phyloP scores from a whole-genome alignment of 2,888 invertebrate species.

The Scotopteryx bipunctaria region DNA sequence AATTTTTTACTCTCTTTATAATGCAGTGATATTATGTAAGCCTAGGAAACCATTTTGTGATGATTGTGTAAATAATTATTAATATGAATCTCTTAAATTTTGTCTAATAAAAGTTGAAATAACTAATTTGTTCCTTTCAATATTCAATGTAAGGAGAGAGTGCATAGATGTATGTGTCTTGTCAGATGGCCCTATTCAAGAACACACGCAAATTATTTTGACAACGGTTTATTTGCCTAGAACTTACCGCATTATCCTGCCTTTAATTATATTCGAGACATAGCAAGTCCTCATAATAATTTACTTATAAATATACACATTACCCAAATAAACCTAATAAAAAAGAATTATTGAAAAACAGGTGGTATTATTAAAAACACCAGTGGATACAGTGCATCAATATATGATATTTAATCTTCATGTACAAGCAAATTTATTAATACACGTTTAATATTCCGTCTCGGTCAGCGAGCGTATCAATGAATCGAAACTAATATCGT shows the following conservation, averaged over 20 bases:
- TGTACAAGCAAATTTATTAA: constrained; percentile 89
- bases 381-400: constrained; percentile 87
- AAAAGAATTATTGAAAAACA: constrained; percentile 64
- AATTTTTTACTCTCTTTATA: not conserved
- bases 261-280: constrained; percentile 78
- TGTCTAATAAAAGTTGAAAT: constrained; percentile 8
- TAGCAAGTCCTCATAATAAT: constrained; percentile 76
- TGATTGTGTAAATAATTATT: constrained; percentile 17
- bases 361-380: constrained; percentile 81
- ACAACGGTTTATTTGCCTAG: constrained; percentile 80
- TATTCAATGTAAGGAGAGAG: not conserved
- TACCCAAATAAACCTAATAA: constrained; percentile 79
- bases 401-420: constrained; percentile 90
- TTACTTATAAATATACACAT: constrained; percentile 81
- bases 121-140: constrained; percentile 1
- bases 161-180: constrained; percentile 21
- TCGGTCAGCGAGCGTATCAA: constrained; percentile 64
- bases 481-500: constrained; percentile 70
- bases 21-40: constrained; percentile 2
- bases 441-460: constrained; percentile 76
- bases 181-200: constrained; percentile 57
- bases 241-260: constrained; percentile 76
- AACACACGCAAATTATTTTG: constrained; percentile 70
- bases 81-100: constrained; percentile 23
- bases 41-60: constrained; percentile 2